phyloP scores from a whole-genome alignment of 2,888 invertebrate genomes.

The Callyntrura sp. region DNA sequence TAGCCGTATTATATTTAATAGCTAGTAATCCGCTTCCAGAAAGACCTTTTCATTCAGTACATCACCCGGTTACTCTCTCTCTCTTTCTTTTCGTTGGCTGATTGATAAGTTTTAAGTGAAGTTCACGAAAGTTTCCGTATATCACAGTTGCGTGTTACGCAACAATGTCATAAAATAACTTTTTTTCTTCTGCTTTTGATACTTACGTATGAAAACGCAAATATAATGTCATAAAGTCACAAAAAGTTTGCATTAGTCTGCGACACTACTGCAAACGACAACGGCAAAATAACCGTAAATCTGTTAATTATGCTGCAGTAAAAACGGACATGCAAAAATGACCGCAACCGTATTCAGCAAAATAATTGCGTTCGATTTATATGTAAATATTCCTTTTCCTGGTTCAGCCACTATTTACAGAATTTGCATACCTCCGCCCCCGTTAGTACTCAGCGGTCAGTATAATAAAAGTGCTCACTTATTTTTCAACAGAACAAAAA shows the following conservation, averaged over 20 bases:
- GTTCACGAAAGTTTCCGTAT: slow-evolving; percentile 49
- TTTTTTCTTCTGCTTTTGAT: no score
- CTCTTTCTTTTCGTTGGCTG: no score
- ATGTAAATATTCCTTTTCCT: neutral
- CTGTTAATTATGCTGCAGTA: neutral
- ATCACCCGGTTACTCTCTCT: neutral
- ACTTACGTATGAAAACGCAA: neutral
- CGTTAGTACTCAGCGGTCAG: neutral
- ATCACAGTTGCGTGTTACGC: slow-evolving; percentile 55
- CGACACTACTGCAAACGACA: neutral
- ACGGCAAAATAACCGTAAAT: neutral
- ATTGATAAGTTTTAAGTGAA: slow-evolving; percentile 49
- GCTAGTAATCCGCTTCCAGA: neutral
- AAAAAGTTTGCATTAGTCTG: slow-evolving; percentile 8
- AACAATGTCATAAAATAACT: slow-evolving; percentile 1
- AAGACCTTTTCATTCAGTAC: neutral
- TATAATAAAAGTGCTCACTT: no score
- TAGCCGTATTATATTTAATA: neutral
- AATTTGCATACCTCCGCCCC: neutral
- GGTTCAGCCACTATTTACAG: neutral
- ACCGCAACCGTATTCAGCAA: neutral
- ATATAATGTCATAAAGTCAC: slow-evolving; percentile 21
- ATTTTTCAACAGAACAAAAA: neutral
- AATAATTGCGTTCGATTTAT: neutral
- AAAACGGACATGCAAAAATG: neutral